phyloP scores from a whole-genome alignment of 2,888 invertebrate species.

The Loripinus fragilis region DNA sequence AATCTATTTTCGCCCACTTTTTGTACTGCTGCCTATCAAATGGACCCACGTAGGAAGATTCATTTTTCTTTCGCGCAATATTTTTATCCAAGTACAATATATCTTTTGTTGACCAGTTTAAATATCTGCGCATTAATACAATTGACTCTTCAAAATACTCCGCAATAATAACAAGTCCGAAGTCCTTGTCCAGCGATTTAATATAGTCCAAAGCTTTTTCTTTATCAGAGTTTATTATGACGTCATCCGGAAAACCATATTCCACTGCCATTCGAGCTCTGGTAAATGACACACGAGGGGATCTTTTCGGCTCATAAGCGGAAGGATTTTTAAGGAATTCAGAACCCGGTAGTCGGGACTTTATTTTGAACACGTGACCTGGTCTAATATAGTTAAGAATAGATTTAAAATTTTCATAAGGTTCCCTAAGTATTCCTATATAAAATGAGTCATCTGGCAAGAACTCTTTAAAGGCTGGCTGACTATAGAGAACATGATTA shows the following conservation, averaged over 20 bases:
- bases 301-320: slow-evolving; percentile 54
- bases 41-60: slow-evolving; percentile 45
- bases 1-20: slow-evolving; percentile 55
- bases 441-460: slow-evolving; percentile 59
- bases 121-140: slow-evolving; percentile 49
- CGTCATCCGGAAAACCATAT: slow-evolving; percentile 53
- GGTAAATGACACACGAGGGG: slow-evolving; percentile 40
- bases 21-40: slow-evolving; percentile 57
- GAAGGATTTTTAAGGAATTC: slow-evolving; percentile 52
- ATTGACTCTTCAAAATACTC: slow-evolving; percentile 63
- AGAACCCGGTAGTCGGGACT: slow-evolving; percentile 37
- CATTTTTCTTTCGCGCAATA: slow-evolving; percentile 44
- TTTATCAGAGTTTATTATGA: slow-evolving; percentile 36
- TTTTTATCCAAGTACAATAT: slow-evolving; percentile 58
- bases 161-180: slow-evolving; percentile 57
- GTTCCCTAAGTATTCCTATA: slow-evolving; percentile 61
- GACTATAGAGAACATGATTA: slow-evolving; percentile 62
- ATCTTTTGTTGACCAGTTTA: slow-evolving; percentile 61
- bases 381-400: slow-evolving; percentile 53
- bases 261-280: slow-evolving; percentile 59
- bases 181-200: slow-evolving; percentile 45
- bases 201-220: slow-evolving; percentile 40
- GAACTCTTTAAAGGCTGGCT: slow-evolving; percentile 43
- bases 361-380: slow-evolving; percentile 46
- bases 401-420: slow-evolving; percentile 61